Conservation (phyloP, 2,113 vertebrate genomes). For the Willisornis vidua region DNA sequence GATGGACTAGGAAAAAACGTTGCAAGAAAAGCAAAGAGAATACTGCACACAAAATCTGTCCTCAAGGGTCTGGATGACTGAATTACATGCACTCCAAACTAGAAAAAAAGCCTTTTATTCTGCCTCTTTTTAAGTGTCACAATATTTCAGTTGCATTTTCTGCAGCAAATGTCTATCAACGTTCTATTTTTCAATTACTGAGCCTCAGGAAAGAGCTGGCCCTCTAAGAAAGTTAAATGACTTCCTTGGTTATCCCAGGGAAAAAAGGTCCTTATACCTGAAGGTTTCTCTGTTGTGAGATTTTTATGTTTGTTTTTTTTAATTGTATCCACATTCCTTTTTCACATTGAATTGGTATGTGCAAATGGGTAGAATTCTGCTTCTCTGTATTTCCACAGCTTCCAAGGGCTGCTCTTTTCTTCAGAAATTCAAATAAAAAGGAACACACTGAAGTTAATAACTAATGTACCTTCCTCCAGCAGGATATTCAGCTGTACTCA, state of each 20-base stretch:
- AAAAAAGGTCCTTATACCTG: neutral
- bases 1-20: neutral
- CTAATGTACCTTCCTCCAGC: neutral
- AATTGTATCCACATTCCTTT: neutral
- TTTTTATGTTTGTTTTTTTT: neutral
- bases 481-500: neutral
- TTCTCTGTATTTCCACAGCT: neutral
- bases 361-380: neutral
- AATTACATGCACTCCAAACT: neutral
- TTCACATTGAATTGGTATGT: neutral
- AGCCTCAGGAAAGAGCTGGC: neutral
- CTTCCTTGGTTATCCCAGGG: neutral
- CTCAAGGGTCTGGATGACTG: neutral
- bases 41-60: neutral
- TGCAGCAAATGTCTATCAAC: neutral
- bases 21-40: neutral
- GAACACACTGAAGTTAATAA: neutral
- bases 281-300: neutral
- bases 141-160: neutral
- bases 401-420: neutral
- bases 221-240: neutral
- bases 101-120: neutral
- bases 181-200: neutral
- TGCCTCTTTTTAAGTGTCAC: neutral
- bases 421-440: neutral